A percentile compares a stretch with the other conserved stretches of the same genome.
Evolutionary conservation across 1,140 invertebrate species (phyloP).

Genomic region (Bombus vancouverensis): DNA sequence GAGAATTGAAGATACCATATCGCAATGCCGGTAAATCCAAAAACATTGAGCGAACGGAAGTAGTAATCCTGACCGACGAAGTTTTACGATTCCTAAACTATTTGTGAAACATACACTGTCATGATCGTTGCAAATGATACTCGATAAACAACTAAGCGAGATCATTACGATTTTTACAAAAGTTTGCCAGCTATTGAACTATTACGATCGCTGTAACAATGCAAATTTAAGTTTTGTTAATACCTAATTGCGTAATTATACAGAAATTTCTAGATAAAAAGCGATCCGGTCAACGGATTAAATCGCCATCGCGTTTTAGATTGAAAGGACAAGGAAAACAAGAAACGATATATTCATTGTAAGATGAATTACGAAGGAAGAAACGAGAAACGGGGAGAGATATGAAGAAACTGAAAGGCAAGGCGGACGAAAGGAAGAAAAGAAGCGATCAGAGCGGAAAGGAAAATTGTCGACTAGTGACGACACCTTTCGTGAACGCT

Average conservation of each 20-base stretch:
- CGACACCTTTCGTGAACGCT: background rate
- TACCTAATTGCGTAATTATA: too few species aligned
- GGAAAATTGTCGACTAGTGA: background rate
- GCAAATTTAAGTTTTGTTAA: too few species aligned
- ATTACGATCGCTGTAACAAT: too few species aligned
- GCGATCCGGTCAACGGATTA: too few species aligned
- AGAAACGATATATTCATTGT: too few species aligned
- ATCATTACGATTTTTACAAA: too few species aligned
- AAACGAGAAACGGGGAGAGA: too few species aligned
- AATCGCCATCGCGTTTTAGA: background rate
- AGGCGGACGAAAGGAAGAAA: background rate
- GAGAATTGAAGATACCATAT: slow-evolving; percentile 30
- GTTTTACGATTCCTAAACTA: background rate
- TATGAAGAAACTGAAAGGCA: background rate
- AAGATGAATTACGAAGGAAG: background rate
- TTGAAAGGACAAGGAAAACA: background rate
- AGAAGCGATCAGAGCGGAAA: background rate
- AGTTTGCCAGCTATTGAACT: too few species aligned
- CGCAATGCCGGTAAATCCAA: slow-evolving; percentile 26
- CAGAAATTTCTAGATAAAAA: too few species aligned
- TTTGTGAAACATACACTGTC: too few species aligned
- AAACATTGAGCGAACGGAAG: background rate
- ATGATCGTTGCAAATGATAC: too few species aligned
- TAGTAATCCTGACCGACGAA: background rate
- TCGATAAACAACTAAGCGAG: too few species aligned